A percentile compares a stretch with the other conserved stretches of the same genome.
Conservation (phyloP, 2,113 vertebrate genomes). For the Alligator mississippiensis region DNA sequence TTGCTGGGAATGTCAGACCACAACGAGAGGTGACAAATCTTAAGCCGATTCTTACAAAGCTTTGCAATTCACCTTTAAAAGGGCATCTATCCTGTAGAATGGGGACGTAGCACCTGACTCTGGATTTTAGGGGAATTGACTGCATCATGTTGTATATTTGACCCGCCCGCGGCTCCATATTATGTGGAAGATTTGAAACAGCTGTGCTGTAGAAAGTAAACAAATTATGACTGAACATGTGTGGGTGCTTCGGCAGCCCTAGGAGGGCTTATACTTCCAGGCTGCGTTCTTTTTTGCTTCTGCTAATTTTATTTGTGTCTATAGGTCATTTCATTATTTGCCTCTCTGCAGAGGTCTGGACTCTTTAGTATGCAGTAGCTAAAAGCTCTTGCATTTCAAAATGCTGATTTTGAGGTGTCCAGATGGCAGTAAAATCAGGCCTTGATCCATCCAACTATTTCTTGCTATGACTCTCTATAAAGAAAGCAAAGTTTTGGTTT, state of each 20-base stretch:
- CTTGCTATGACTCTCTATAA: slow-evolving; percentile 42
- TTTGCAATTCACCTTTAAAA: background rate
- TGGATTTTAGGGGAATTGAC: background rate
- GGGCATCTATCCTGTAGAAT: background rate
- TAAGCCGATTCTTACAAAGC: background rate
- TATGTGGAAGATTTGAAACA: background rate
- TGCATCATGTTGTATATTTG: background rate
- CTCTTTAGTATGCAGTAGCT: slow-evolving; percentile 63
- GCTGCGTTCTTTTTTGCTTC: slow-evolving; percentile 43
- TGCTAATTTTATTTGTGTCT: slow-evolving; percentile 54
- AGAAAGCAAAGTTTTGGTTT: slow-evolving; percentile 69
- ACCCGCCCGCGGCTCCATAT: background rate
- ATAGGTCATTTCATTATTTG: slow-evolving; percentile 59
- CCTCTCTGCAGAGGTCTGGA: slow-evolving; percentile 33
- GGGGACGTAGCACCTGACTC: background rate
- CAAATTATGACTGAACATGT: background rate
- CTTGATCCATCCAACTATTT: slow-evolving; percentile 64
- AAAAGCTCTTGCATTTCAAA: slow-evolving; percentile 56
- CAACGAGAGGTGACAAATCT: background rate
- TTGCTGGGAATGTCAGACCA: background rate
- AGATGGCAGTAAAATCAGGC: slow-evolving; percentile 63
- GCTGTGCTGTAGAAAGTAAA: background rate
- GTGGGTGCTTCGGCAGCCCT: background rate
- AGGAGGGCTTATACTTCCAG: slow-evolving; percentile 9
- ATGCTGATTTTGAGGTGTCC: slow-evolving; percentile 59